Conservation (phyloP, 2,797 vertebrate genomes). For the Sebastiscus albofasciatus region DNA sequence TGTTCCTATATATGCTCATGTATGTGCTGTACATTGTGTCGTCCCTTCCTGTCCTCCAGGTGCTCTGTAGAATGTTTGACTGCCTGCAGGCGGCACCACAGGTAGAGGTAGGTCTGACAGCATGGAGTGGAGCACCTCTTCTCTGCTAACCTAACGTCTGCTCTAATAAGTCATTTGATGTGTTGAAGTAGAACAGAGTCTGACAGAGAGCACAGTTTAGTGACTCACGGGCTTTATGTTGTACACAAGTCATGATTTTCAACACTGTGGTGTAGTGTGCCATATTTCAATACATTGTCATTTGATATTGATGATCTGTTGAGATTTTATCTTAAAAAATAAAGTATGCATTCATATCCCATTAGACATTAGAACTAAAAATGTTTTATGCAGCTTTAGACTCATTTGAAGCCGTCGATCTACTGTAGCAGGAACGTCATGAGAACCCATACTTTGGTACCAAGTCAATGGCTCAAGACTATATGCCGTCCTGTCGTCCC, state of each 20-base stretch:
- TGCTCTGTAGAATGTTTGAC: constrained; percentile 81
- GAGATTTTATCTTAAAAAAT: not conserved
- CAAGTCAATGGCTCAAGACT: not conserved
- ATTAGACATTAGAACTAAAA: not conserved
- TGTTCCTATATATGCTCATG: constrained; percentile 8
- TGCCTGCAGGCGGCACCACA: constrained; percentile 77
- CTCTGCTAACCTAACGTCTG: not conserved
- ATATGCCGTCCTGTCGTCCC: not conserved
- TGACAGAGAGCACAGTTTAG: not conserved
- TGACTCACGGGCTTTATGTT: not conserved
- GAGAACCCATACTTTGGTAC: too few relatives aligned
- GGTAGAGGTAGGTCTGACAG: constrained; percentile 73
- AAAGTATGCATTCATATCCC: not conserved
- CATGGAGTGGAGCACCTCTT: constrained; percentile 45
- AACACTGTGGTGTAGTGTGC: not conserved
- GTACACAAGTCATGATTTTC: not conserved
- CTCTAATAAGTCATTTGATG: not conserved
- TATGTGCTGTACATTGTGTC: constrained; percentile 22
- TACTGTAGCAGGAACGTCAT: not conserved
- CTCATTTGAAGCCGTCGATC: not conserved
- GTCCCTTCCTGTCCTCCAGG: constrained; percentile 66
- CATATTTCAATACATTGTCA: not conserved
- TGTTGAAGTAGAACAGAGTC: not conserved
- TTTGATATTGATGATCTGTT: not conserved
- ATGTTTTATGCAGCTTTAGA: not conserved